Base-by-base conservation (phyloP, 2,113 vertebrate species). In the Periophthalmus modestus region DNA sequence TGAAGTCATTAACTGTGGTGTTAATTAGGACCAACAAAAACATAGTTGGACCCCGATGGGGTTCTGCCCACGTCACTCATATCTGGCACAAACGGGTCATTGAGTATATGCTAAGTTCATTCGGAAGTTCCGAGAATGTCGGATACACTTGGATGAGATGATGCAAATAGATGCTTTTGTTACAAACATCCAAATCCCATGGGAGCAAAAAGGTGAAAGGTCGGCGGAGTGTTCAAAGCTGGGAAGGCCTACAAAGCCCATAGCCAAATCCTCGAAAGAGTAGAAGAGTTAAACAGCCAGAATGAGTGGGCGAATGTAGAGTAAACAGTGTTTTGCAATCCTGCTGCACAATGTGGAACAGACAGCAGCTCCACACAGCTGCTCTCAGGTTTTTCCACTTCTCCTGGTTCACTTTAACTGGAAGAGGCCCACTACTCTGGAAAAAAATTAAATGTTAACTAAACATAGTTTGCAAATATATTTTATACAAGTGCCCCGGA, bases 231-330 rank as follows among this genome's bases (percentile, higher is more conserved):
- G 72, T 80, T 80, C 74, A 73, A 73, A 61, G 78, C 78, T 74
- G 78, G 72, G 72, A 88, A 88, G 69, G 68, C 59, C 74, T 74
- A 47, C 72, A 14, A n/a, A 74, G 39, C 66, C 66, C 3, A 57
- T 54, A 71, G 79, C 81, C 82, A 89, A 87, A 89, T 87, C 84
- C 86, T 88, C 81, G 81, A 89, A 89, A 89, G 83, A 87, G 81
- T 83, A 72, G 48, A 80, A 65, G 66, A 85, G 77, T 68, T 77
- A 81, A 83, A 80, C 81, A 83, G 78, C 81, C 79, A 84, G 73
- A 63, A 69, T 23, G 71, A 83, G 87, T 78, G 79, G 85, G 87
- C 13, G 77, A 85, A 75, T 50, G 76, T 66, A 81, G 72, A 76
- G 78, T 86, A 89, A 88, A 90, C 85, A 89, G 70, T 15, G 18